Percentiles rank a stretch among this genome's conserved stretches.
Evolutionary conservation across 2,797 vertebrate species (phyloP).

Genomic region (Mallotus villosus): DNA sequence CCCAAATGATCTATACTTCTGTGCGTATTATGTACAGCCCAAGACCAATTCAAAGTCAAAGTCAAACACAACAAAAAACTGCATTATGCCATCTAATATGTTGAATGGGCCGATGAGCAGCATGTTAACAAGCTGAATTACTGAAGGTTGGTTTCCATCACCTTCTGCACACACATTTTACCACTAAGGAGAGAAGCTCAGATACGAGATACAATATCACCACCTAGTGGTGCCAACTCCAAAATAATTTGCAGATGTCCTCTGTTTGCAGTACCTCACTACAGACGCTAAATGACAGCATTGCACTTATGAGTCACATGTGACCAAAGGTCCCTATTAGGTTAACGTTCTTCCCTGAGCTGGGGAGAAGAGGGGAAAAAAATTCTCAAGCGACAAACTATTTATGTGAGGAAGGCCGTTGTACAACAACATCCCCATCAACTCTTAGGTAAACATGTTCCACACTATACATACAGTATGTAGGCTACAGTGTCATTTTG

Average conservation of each 20-base stretch:
- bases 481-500: not conserved
- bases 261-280: not conserved
- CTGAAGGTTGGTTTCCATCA: no score
- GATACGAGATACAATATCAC: not conserved
- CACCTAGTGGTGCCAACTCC: constrained; percentile 13
- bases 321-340: not conserved
- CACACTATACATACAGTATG: not conserved
- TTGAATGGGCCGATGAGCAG: no score
- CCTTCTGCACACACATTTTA: no score
- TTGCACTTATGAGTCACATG: constrained; percentile 3
- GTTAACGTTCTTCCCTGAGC: not conserved
- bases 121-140: no score
- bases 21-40: no score
- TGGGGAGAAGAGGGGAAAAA: not conserved
- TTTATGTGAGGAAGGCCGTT: not conserved
- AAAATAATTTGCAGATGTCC: constrained; percentile 23
- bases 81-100: no score
- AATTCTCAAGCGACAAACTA: constrained; percentile 7
- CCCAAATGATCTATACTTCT: no score
- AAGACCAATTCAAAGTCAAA: no score
- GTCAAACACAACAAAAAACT: no score
- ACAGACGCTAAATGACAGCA: constrained; percentile 13
- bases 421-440: not conserved
- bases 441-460: not conserved
- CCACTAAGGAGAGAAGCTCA: no score